These are phyloP conservation scores for Sepioteuthis lessoniana DNA, from an alignment of 2,888 invertebrate species.

Conservation along the genomic window DNA sequence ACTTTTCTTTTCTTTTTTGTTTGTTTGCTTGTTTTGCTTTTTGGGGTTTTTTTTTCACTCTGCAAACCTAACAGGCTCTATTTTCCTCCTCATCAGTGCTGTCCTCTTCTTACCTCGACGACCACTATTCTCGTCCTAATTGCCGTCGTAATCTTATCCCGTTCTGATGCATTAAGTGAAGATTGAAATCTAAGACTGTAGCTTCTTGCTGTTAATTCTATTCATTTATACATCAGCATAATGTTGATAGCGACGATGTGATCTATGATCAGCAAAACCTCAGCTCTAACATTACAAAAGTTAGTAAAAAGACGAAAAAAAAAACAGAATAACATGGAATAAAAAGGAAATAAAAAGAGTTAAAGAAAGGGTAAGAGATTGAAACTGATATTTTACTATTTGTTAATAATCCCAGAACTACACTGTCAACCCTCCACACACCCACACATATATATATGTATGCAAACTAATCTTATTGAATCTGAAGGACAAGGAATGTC, in stretches of 20 bases:
- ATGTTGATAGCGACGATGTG: not conserved
- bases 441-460: not conserved
- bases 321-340: too few species aligned
- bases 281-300: not conserved
- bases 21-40: too few species aligned
- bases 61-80: not conserved
- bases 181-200: not conserved
- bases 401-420: not conserved
- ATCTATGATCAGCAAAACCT: not conserved
- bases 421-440: not conserved
- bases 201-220: slow-evolving; percentile 14
- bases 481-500: too few species aligned
- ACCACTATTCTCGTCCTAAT: not conserved
- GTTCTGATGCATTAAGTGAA: not conserved
- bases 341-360: too few species aligned
- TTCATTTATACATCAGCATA: not conserved
- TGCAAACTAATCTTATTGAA: not conserved
- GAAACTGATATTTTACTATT: not conserved
- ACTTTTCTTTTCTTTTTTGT: not conserved
- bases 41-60: too few species aligned
- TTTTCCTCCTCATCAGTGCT: not conserved
- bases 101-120: not conserved
- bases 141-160: not conserved
- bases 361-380: not conserved
- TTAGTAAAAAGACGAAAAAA: not conserved